phyloP scores from a whole-genome alignment of 1,140 invertebrate genomes.

The Tribolium madens region DNA sequence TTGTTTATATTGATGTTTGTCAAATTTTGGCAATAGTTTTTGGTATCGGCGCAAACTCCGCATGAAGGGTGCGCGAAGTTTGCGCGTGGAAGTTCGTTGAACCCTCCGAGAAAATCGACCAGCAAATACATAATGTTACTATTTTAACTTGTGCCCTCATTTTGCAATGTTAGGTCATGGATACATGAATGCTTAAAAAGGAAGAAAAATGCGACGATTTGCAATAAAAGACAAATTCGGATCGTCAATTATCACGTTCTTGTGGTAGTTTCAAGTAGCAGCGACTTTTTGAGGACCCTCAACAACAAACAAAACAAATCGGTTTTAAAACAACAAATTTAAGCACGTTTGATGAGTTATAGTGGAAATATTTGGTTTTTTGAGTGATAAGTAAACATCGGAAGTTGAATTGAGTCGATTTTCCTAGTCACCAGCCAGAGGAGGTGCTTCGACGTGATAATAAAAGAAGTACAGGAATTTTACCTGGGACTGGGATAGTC shows the following conservation, averaged over 20 bases:
- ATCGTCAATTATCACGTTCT: not conserved
- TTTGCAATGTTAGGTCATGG: constrained; percentile 28
- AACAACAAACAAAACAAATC: constrained; percentile 8
- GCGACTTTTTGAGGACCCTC: too few species aligned
- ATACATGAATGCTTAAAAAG: not conserved
- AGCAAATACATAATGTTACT: constrained; percentile 34
- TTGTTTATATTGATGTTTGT: not conserved
- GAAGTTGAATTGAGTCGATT: too few species aligned
- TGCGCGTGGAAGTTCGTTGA: constrained; percentile 25
- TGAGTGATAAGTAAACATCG: too few species aligned
- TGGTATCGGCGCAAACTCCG: constrained; percentile 7
- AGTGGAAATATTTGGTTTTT: too few species aligned
- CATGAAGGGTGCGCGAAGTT: constrained; percentile 20
- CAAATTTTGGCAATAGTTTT: not conserved
- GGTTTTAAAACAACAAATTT: constrained; percentile 4
- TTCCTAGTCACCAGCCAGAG: too few species aligned
- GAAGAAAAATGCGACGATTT: constrained; percentile 5
- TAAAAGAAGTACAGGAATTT: too few species aligned
- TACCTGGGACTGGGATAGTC: too few species aligned
- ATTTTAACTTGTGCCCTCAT: constrained; percentile 23
- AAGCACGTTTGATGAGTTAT: not conserved
- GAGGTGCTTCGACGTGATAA: too few species aligned
- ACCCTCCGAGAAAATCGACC: constrained; percentile 20
- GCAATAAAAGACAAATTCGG: not conserved
- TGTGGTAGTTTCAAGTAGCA: not conserved